Percentiles rank a stretch among this genome's conserved stretches.
phyloP scores from a whole-genome alignment of 1,140 invertebrate genomes.

The Cydia amplana region DNA sequence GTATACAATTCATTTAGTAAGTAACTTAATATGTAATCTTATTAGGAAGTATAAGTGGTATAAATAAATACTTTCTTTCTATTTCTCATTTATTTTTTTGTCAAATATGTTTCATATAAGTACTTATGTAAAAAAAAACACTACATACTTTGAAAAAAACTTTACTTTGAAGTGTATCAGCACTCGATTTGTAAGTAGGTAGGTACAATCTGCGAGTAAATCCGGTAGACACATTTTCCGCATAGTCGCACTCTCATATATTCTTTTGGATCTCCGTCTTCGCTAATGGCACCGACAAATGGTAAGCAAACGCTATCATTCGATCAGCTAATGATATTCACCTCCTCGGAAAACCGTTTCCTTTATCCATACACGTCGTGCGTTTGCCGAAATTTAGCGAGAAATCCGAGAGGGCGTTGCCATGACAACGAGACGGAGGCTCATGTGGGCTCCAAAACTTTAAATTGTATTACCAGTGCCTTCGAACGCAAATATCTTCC shows the following conservation, averaged over 20 bases:
- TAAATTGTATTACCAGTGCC: slow-evolving; percentile 74
- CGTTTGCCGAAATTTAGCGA: slow-evolving; percentile 63
- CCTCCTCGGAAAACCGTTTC: slow-evolving; percentile 70
- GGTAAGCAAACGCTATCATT: slow-evolving; percentile 42
- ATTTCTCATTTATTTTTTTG: background rate
- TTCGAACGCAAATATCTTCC: slow-evolving; percentile 60
- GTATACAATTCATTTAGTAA: too few relatives aligned
- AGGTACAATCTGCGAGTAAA: background rate
- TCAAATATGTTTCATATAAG: too few relatives aligned
- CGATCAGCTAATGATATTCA: slow-evolving; percentile 73
- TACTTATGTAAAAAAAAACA: background rate
- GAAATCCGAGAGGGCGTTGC: slow-evolving; percentile 67
- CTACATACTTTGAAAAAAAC: too few relatives aligned
- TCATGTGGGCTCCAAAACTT: slow-evolving; percentile 75
- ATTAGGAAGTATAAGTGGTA: too few relatives aligned
- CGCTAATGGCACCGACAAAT: slow-evolving; percentile 45
- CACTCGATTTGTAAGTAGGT: background rate
- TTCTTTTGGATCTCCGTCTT: slow-evolving; percentile 37
- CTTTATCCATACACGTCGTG: slow-evolving; percentile 62
- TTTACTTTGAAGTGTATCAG: background rate
- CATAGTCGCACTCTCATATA: background rate
- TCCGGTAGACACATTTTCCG: background rate
- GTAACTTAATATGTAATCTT: too few relatives aligned
- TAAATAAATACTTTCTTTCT: too few relatives aligned
- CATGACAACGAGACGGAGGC: slow-evolving; percentile 69